Evolutionary conservation across 2,797 vertebrate species (phyloP).

Genomic region (Siniperca obscura): DNA sequence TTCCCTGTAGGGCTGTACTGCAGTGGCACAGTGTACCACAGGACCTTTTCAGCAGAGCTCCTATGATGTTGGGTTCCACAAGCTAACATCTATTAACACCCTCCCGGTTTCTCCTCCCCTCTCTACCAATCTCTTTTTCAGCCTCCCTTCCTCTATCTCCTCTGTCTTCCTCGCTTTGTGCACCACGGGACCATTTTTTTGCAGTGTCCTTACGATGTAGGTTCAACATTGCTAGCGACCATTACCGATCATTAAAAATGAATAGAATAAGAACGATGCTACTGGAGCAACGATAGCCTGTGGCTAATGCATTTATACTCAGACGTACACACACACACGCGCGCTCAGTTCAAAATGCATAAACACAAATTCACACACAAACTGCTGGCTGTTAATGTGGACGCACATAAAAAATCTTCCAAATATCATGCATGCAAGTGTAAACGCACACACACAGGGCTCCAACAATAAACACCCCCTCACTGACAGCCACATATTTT

Average conservation of each 20-base stretch:
- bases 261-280: conserved; percentile 75
- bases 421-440: conserved; percentile 9
- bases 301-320: conserved; percentile 70
- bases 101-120: conserved; percentile 32
- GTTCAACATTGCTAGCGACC: conserved; percentile 75
- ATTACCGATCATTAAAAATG: conserved; percentile 83
- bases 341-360: conserved; percentile 33
- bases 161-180: conserved; percentile 40
- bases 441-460: conserved; percentile 7
- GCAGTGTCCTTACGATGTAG: conserved; percentile 53
- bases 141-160: conserved; percentile 20
- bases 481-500: background rate
- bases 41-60: conserved; percentile 57
- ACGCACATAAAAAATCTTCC: conserved; percentile 16
- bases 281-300: conserved; percentile 72
- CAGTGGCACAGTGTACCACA: conserved; percentile 51
- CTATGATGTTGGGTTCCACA: conserved; percentile 55
- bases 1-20: conserved; percentile 52
- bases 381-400: conserved; percentile 28
- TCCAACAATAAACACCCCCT: background rate
- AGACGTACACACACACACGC: conserved; percentile 30
- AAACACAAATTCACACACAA: conserved; percentile 50
- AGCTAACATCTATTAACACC: conserved; percentile 73
- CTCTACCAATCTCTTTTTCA: conserved; percentile 29
- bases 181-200: conserved; percentile 52